A percentile compares a stretch with the other conserved stretches of the same genome.
phyloP scores from a whole-genome alignment of 2,797 vertebrate species.

The Typhlichthys eigenmanni region DNA sequence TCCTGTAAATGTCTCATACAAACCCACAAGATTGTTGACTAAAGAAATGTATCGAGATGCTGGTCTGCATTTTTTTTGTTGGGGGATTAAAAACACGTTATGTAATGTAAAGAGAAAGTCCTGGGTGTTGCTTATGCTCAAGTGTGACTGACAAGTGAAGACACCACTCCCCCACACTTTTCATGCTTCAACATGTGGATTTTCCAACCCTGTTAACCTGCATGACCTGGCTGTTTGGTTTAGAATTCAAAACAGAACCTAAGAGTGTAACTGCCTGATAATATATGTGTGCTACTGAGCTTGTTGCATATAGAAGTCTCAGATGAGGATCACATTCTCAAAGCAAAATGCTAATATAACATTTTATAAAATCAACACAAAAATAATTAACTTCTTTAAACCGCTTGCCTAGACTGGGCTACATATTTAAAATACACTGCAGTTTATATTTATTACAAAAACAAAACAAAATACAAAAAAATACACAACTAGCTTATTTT shows the following conservation, averaged over 20 bases:
- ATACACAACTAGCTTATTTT: background rate
- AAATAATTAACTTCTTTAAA: background rate
- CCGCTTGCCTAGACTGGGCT: too few relatives aligned
- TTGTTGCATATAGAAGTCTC: too few relatives aligned
- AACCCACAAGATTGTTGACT: constrained; percentile 8
- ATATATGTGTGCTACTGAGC: too few relatives aligned
- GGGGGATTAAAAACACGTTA: constrained; percentile 5
- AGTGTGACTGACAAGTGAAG: constrained; percentile 8
- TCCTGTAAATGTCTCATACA: background rate
- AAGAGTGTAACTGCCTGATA: background rate
- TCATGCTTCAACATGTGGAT: constrained; percentile 22
- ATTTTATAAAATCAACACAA: background rate
- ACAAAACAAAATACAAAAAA: background rate
- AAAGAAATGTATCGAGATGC: too few relatives aligned
- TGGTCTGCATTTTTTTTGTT: too few relatives aligned
- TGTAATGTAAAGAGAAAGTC: background rate
- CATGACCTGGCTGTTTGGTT: constrained; percentile 15
- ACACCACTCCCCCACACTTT: background rate
- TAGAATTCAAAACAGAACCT: constrained; percentile 1
- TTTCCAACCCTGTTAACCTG: constrained; percentile 12
- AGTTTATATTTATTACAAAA: too few relatives aligned
- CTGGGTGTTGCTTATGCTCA: background rate
- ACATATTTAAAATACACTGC: too few relatives aligned
- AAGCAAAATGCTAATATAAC: background rate
- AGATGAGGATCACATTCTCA: background rate